Base-by-base conservation (phyloP, 2,888 invertebrate species). In the Eupelmus urozonus region DNA sequence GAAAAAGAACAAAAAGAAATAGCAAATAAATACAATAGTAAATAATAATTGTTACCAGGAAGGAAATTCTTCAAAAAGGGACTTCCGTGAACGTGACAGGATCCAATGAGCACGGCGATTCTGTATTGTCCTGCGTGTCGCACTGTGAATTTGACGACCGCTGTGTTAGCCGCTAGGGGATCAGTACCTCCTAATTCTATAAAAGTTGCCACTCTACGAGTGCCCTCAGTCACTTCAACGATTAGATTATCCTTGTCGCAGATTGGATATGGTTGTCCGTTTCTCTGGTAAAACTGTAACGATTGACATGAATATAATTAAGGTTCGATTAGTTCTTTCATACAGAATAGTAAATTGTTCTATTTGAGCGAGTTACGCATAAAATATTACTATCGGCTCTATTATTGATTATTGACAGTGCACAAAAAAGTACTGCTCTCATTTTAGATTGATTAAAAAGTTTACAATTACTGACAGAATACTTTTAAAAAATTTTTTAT, bases 261-360 rank as follows among this genome's bases (percentile, higher is more conserved):
- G 88, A 98, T 95, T 83, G 97, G 97, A 92, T 97, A 98, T 82
- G 97, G 96, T 89, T 96, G 96, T 27, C 97, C 97, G 90, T 97
- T 97, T 82, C 97, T 94, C 91, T 97, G 97, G 91, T 93, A 97
- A 91, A 97, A 97, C 92, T 95, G 92, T 23, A 86, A 85, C 72
- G 9, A 45, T 45, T 45, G 13, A 45, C 13, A 13, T 5, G 3
- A 34, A 34, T 34, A 34, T 5, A 34, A 34, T 34, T 34, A 34
- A 34, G 3, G 9, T 34, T 34, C 34, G 34, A 34, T 34, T 34
- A 9, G 34, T n/a, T n/a, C n/a, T n/a, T n/a, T n/a, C n/a, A n/a
- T n/a, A n/a, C n/a, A n/a, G n/a, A n/a, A n/a, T n/a, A n/a, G n/a
- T n/a, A n/a, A n/a, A n/a, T n/a, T n/a, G n/a, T n/a, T n/a, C n/a